Base-by-base conservation (phyloP, 2,113 vertebrate genomes). In the Hippocampus mohnikei region DNA sequence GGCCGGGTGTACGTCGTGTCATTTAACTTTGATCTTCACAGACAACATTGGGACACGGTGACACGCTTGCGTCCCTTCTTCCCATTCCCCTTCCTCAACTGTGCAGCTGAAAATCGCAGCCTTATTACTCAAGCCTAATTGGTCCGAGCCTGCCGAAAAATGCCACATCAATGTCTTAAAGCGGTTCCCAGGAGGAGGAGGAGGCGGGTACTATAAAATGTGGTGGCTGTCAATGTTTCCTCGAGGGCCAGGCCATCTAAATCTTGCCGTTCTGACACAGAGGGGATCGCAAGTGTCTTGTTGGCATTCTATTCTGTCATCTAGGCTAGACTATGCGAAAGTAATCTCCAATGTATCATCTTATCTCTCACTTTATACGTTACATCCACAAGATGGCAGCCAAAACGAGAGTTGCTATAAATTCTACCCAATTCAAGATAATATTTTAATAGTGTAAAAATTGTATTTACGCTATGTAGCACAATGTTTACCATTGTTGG, bases 71-170 rank as follows among this genome's bases (percentile, higher is more conserved):
- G 5, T 70, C 13, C 13, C 46, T 48, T 2, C 50, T 60, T 66
- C 66, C 56, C 60, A 75, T 70, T 71, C 63, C 69, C 56, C 73
- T 53, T 53, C 62, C 52, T 62, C 7, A 0, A 69, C 21, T 61
- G 70, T 69, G 63, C 62, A 56, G 67, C 50, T 59, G 67, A 42
- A 73, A 73, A 79, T 75, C 67, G 42, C 72, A 71, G 50, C 56
- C 77, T 23, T 27, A 74, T 82, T 77, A 76, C 76, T 84, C 75
- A 74, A 56, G 44, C 6, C 52, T 76, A 82, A 84, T 78, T 78
- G 80, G 71, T 71, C 23, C 20, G 61, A 67, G 55, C 46, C 59
- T 65, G 29, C 67, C 62, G 68, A 76, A 84, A 84, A 70, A 67
- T 27, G 70, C 66, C 44, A 71, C 23, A 25, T 70, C 66, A 70